A percentile compares a stretch with the other conserved stretches of the same genome.
Evolutionary conservation across 2,797 vertebrate species (phyloP).

Genomic region (Premnoplex brunnescens): DNA sequence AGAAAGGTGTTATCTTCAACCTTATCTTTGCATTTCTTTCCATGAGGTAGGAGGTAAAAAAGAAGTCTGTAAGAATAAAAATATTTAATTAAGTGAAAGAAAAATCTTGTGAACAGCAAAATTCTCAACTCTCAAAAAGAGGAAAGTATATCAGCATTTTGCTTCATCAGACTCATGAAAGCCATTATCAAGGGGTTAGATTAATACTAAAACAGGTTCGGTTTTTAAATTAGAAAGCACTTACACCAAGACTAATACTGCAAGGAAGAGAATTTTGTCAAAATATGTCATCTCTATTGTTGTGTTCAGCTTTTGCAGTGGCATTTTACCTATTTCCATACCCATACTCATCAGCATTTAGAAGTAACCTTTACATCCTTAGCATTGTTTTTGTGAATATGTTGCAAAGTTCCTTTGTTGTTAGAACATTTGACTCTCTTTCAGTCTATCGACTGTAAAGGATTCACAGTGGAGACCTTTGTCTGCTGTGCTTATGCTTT

Average conservation of each 20-base stretch:
- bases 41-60: neutral
- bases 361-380: neutral
- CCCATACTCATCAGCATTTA: rapidly evolving
- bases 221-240: neutral
- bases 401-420: neutral
- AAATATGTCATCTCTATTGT: neutral
- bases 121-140: neutral
- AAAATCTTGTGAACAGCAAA: neutral
- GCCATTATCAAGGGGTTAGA: neutral
- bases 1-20: neutral
- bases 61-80: neutral
- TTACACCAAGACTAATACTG: neutral
- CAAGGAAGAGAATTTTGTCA: neutral
- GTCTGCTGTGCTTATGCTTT: neutral
- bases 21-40: neutral
- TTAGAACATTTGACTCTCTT: neutral
- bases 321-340: neutral
- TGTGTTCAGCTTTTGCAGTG: neutral
- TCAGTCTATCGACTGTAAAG: neutral
- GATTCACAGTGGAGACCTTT: neutral
- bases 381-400: neutral
- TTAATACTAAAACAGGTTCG: neutral
- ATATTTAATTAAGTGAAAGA: neutral
- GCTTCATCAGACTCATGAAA: neutral
- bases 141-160: neutral